Evolutionary conservation across 2,888 invertebrate species (phyloP), one percentile per base, ranked within the genome.

Genomic region (Mellilla xanthometata): DNA sequence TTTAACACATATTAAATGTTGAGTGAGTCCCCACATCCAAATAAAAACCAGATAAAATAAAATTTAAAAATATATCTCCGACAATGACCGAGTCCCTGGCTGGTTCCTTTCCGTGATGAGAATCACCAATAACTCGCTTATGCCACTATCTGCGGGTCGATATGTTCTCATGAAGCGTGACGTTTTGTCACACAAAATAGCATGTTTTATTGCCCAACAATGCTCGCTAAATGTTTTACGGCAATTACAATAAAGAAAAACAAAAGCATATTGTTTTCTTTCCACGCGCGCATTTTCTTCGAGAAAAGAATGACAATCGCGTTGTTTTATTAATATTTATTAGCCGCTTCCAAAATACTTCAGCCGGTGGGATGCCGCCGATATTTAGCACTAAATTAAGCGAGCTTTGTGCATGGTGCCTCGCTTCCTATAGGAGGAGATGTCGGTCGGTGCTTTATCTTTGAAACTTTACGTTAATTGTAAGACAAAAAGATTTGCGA

Each of bases 141-240:
- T 81, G 75, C 79, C 81, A 75, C 86, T 85, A 87, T 87, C 85
- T 87, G 86, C 77, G 85, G 86, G 82, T 88, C 83, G 79, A 87
- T 89, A 89, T 76, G 86, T 89, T 88, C 87, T 88, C 89, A 88
- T 88, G 84, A 89, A 87, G 69, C 75, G 65, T 68, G 88, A 86
- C 89, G 68, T 82, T 88, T 88, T 87, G 88, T 89, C 88, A 88
- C 89, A 89, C 88, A 88, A 88, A 89, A 89, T 88, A 86, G 78
- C 74, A 75, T 85, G 83, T 86, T 89, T 89, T 88, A 88, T 87
- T 59, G 76, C 64, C 59, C n/a, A 70, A 65, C 67, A 74, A 67
- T 67, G 74, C 72, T 70, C 74, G 77, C 87, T 88, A 87, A 89
- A 88, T 86, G 87, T 80, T 87, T 86, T 80, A 85, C 81, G 75